These are phyloP conservation scores for Trichosurus vulpecula DNA, from an alignment of 2,797 vertebrate species.

Conservation along the genomic window DNA sequence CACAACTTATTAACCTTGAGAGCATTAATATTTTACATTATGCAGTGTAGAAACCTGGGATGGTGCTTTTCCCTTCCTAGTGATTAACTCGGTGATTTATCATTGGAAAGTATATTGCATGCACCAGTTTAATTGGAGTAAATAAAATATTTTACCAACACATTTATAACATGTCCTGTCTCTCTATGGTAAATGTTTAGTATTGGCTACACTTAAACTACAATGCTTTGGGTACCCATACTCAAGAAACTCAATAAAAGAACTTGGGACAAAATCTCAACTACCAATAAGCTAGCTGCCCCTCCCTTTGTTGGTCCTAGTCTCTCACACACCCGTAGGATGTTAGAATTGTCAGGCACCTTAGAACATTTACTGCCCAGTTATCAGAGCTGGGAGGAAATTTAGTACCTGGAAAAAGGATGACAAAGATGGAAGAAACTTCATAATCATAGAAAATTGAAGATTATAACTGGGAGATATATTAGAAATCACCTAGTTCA, in stretches of 20 bases:
- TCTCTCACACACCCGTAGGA: neutral
- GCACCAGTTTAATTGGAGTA: neutral
- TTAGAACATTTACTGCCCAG: neutral
- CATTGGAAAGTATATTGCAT: neutral
- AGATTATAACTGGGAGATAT: neutral
- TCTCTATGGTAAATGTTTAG: neutral
- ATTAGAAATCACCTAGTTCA: neutral
- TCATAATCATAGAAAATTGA: neutral
- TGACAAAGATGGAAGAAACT: neutral
- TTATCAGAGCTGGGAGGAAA: neutral
- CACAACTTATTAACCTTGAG: neutral
- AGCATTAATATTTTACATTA: neutral
- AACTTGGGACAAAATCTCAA: neutral
- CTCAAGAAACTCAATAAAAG: neutral
- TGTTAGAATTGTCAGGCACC: neutral
- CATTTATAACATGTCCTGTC: neutral
- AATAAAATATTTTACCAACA: neutral
- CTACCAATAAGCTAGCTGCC: neutral
- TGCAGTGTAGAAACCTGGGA: neutral
- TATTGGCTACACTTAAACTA: neutral
- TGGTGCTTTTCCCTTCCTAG: neutral
- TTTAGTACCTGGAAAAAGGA: neutral
- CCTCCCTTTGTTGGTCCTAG: neutral
- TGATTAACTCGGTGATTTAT: neutral
- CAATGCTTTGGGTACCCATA: neutral